Evolutionary conservation across 2,113 vertebrate genomes (phyloP), one percentile per base, ranked within the genome.

Genomic region (Elanoides forficatus): DNA sequence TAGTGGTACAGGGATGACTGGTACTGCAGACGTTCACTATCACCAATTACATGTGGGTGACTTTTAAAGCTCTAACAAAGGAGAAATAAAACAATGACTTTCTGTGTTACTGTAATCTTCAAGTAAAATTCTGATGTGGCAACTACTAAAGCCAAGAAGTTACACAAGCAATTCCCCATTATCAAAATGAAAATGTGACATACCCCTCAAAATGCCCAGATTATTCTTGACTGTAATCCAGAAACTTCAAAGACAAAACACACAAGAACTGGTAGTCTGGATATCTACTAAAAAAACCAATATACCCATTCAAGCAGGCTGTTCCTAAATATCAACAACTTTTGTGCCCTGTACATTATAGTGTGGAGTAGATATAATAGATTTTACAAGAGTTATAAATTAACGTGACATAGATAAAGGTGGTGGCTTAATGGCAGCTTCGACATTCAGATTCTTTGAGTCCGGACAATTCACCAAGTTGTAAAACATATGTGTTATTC

Each of bases 231-330:
- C 90, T 74, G 48, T 70, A 87, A 90, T 94, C 92, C 90, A 96
- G 86, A 91, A 91, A 95, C 94, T 96, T 96, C 86, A 97, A 95
- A 96, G 95, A 86, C 59, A 85, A 95, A 94, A 65, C 47, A 94
- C 60, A 94, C 52, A 97, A 95, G 92, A 59, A 91, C 81, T 90
- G 95, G 93, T 96, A 92, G 80, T 90, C 83, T 87, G 78, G 89
- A 90, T 88, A 93, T 93, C 71, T 90, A 80, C 74, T 71, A 81
- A 93, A 95, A 80, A 52, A 67, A 52, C 9, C 47, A 95, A 80
- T 38, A 81, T 48, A 91, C 17, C 9, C 66, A 68, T 94, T 96
- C 78, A 75, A 87, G 52, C 32, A 90, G 32, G 34, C 53, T 91
- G 56, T 34, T 94, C 53, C 62, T 72, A 79, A 87, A 89, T 65